phyloP scores from a whole-genome alignment of 2,888 invertebrate species.

The Lasiommata megera region DNA sequence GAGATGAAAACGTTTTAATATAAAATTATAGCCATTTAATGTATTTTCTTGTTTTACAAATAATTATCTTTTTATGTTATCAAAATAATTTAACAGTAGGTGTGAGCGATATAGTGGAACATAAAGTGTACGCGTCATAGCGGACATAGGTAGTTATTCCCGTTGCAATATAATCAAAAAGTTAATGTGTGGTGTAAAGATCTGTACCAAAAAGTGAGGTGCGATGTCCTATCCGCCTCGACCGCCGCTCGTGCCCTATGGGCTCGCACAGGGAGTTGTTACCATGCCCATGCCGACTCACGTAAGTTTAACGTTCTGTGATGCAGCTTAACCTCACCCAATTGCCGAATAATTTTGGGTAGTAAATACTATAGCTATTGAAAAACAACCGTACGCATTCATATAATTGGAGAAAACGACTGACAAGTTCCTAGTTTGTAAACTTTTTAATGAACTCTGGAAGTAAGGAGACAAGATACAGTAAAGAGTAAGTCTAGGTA shows the following conservation, averaged over 20 bases:
- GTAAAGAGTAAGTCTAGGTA: neutral
- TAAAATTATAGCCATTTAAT: too few species aligned
- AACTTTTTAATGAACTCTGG: neutral
- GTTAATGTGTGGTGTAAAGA: slow-evolving; percentile 28
- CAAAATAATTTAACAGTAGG: neutral
- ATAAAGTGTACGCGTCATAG: slow-evolving; percentile 31
- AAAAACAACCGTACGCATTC: too few species aligned
- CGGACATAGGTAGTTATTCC: slow-evolving; percentile 1
- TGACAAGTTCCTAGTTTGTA: neutral
- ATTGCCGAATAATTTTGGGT: neutral
- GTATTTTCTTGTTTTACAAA: neutral
- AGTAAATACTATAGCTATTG: too few species aligned
- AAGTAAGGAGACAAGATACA: neutral
- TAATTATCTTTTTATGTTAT: neutral
- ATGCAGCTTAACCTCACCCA: slow-evolving; percentile 22
- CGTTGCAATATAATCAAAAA: slow-evolving; percentile 29
- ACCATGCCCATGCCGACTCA: slow-evolving; percentile 89
- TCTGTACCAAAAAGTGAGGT: slow-evolving; percentile 29
- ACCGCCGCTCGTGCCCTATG: slow-evolving; percentile 89
- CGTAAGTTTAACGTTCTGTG: slow-evolving; percentile 74
- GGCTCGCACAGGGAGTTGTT: slow-evolving; percentile 86
- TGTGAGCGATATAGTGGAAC: slow-evolving; percentile 1
- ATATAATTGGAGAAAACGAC: too few species aligned
- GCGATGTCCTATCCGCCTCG: slow-evolving; percentile 95
- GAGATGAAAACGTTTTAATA: slow-evolving; percentile 1